phyloP scores from a whole-genome alignment of 2,888 invertebrate species.

The Neoaliturus tenellus region DNA sequence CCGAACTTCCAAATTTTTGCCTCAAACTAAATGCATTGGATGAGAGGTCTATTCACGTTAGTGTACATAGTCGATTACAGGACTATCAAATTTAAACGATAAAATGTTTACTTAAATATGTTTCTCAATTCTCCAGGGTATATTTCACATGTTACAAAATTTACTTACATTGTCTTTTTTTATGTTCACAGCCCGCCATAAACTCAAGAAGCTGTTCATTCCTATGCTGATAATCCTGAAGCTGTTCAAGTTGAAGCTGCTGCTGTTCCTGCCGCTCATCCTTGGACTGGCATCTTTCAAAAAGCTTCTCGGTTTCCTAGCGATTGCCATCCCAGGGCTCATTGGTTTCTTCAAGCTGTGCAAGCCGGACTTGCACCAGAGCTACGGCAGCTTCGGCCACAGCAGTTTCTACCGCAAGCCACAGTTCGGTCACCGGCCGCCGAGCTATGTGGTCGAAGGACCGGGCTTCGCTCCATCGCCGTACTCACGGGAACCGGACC shows the following conservation, averaged over 20 bases:
- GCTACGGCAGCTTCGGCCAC: conserved; percentile 72
- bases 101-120: too few species aligned
- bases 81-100: too few species aligned
- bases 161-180: too few species aligned
- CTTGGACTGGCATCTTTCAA: conserved; percentile 90
- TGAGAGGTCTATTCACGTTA: too few species aligned
- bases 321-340: conserved; percentile 86
- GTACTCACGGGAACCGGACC: conserved; percentile 47
- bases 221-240: conserved; percentile 88
- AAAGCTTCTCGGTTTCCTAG: conserved; percentile 88
- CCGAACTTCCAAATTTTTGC: too few species aligned
- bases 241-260: conserved; percentile 88
- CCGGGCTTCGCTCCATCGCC: neutral
- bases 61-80: too few species aligned
- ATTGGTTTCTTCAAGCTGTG: conserved; percentile 92
- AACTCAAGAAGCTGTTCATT: conserved; percentile 88
- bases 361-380: conserved; percentile 71
- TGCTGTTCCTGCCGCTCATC: conserved; percentile 88
- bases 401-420: conserved; percentile 72
- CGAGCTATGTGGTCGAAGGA: conserved; percentile 70
- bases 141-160: too few species aligned
- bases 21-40: too few species aligned
- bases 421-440: conserved; percentile 79
- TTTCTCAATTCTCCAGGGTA: too few species aligned
- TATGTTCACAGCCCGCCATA: conserved; percentile 81